Conservation (phyloP, 2,797 vertebrate species). For the Buceros bicornis region DNA sequence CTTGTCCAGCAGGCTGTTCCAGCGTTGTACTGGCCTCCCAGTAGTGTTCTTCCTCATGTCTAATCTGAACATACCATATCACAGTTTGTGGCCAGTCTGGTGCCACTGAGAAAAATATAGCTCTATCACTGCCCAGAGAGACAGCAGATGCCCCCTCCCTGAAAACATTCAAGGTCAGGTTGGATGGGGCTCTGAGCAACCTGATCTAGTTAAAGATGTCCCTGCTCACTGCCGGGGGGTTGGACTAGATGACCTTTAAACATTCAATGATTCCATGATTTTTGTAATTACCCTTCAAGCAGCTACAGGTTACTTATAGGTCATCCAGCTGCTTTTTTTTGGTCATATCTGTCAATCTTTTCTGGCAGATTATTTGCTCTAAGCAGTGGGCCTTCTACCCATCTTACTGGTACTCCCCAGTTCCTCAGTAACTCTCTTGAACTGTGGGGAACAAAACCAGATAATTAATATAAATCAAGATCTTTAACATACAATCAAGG, state of each 20-base stretch:
- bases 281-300: not conserved
- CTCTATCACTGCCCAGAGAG: too few species aligned
- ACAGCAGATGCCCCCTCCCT: too few species aligned
- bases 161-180: too few species aligned
- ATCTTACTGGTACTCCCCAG: not conserved
- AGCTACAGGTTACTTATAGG: not conserved
- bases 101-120: not conserved
- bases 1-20: not conserved
- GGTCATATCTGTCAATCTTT: not conserved
- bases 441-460: not conserved
- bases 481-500: not conserved
- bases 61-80: not conserved
- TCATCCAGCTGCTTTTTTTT: not conserved
- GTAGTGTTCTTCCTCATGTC: accelerated
- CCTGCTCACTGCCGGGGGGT: too few species aligned
- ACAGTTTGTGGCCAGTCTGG: not conserved
- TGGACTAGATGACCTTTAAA: too few species aligned
- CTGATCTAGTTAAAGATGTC: too few species aligned
- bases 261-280: not conserved
- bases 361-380: not conserved
- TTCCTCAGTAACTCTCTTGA: not conserved
- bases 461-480: not conserved
- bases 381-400: not conserved
- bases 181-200: too few species aligned
- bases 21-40: not conserved